Conservation (phyloP, 2,113 vertebrate genomes). For the Alethe castanea region DNA sequence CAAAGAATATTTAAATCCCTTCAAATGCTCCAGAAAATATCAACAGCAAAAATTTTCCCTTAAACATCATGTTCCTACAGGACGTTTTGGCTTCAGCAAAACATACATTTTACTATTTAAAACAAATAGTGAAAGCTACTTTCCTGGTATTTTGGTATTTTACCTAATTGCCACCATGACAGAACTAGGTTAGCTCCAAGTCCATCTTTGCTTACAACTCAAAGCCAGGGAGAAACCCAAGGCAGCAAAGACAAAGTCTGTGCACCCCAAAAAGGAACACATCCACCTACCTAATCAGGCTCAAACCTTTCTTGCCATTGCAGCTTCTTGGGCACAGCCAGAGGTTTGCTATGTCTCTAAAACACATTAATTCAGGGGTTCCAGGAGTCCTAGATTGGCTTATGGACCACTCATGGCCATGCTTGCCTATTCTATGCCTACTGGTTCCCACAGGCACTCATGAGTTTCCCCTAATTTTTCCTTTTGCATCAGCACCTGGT, state of each 20-base stretch:
- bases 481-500: not conserved
- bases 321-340: not conserved
- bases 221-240: not conserved
- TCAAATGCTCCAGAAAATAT: not conserved
- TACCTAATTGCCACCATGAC: not conserved
- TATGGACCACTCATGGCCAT: not conserved
- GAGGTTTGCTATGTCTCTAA: not conserved
- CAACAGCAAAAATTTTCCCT: not conserved
- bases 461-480: not conserved
- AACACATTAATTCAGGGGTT: not conserved
- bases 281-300: not conserved
- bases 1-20: not conserved
- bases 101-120: not conserved
- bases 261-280: not conserved
- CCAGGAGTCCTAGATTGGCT: not conserved
- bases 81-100: not conserved
- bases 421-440: not conserved
- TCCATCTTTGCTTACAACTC: not conserved
- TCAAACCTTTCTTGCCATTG: not conserved
- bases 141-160: not conserved
- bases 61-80: not conserved
- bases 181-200: not conserved
- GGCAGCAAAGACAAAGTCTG: not conserved
- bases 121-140: not conserved
- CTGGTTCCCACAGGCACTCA: accelerated